Conservation (phyloP, 2,797 vertebrate species). For the Scyliorhinus canicula region DNA sequence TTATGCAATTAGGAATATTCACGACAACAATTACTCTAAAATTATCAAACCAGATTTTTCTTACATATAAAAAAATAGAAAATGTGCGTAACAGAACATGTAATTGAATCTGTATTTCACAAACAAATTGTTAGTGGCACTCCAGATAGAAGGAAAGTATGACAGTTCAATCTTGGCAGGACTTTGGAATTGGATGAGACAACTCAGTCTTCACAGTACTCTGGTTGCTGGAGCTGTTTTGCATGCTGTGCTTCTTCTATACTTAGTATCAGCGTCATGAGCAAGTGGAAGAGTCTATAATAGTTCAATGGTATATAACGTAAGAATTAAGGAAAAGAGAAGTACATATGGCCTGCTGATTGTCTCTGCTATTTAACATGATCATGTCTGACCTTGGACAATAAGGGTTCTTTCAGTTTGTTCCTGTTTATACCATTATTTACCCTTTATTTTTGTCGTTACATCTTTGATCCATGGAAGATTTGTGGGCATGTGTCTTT, state of each 20-base stretch:
- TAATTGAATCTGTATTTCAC: background rate
- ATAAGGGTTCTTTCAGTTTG: no score
- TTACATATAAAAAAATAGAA: background rate
- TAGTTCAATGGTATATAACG: background rate
- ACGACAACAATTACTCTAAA: background rate
- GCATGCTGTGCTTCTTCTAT: background rate
- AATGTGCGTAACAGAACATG: background rate
- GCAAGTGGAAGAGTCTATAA: background rate
- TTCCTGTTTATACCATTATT: no score
- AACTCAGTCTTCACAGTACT: constrained; percentile 7
- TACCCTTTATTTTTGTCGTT: no score
- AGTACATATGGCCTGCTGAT: background rate
- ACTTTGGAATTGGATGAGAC: constrained; percentile 5
- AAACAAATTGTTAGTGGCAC: background rate
- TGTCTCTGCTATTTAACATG: background rate
- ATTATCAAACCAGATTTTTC: background rate
- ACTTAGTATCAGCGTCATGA: background rate
- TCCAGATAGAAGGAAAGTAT: background rate
- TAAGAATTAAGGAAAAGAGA: background rate
- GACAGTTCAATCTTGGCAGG: background rate
- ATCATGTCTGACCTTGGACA: background rate
- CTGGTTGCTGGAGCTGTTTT: no score
- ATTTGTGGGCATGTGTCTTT: no score
- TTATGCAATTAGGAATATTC: background rate
- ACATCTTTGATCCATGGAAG: no score